phyloP scores from a whole-genome alignment of 2,113 vertebrate genomes.

The Noctilio leporinus region DNA sequence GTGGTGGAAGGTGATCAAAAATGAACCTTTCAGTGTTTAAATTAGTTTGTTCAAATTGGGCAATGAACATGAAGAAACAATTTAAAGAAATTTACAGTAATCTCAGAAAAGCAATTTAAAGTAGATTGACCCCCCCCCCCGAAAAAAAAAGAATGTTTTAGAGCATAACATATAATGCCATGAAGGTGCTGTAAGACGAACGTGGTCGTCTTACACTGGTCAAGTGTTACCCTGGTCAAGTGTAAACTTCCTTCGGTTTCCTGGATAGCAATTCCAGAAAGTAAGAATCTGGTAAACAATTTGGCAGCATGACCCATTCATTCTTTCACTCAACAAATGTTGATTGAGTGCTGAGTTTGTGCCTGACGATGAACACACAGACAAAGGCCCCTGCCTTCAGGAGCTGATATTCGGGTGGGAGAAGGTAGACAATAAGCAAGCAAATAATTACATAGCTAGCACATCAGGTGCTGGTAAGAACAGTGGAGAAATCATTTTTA shows the following conservation, averaged over 20 bases:
- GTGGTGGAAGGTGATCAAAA: not conserved
- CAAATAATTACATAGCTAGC: not conserved
- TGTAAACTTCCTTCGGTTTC: not conserved
- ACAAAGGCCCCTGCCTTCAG: not conserved
- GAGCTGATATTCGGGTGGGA: not conserved
- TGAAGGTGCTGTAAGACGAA: not conserved
- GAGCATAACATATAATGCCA: not conserved
- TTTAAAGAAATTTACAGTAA: not conserved
- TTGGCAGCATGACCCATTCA: not conserved
- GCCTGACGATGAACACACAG: not conserved
- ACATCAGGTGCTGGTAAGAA: not conserved
- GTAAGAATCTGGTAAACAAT: not conserved
- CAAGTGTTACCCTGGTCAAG: not conserved
- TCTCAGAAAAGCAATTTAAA: not conserved
- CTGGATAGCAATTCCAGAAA: not conserved
- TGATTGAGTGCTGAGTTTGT: not conserved
- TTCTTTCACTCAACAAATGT: not conserved
- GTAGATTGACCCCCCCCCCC: not conserved
- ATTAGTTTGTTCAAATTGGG: not conserved
- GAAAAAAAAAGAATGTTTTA: not conserved
- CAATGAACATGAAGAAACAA: not conserved
- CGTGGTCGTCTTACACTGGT: rapidly evolving
- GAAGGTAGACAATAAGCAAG: not conserved
- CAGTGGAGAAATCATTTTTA: not conserved
- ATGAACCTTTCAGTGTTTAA: not conserved